A percentile compares a stretch with the other conserved stretches of the same genome.
These are phyloP conservation scores for Ceramica pisi DNA, from an alignment of 2,888 invertebrate genomes.

Conservation along the genomic window DNA sequence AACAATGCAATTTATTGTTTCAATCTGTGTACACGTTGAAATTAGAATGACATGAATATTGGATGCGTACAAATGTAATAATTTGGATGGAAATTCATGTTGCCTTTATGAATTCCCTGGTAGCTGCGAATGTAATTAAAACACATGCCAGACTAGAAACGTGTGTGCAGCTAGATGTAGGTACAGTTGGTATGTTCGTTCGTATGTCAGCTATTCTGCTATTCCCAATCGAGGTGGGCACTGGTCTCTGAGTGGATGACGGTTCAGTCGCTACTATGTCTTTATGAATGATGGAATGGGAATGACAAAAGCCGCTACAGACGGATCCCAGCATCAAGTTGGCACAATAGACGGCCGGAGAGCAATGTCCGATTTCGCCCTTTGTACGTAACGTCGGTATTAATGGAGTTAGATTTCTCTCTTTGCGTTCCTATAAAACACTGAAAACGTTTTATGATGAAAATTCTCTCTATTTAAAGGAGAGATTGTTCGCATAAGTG, in stretches of 20 bases:
- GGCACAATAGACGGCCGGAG: slow-evolving; percentile 57
- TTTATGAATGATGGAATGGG: slow-evolving; percentile 55
- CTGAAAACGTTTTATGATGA: slow-evolving; percentile 69
- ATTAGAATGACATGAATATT: slow-evolving; percentile 79
- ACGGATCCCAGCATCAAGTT: slow-evolving; percentile 37
- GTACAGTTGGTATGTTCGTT: not conserved
- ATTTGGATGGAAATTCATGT: slow-evolving; percentile 56
- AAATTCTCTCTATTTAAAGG: slow-evolving; percentile 68
- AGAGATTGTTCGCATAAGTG: slow-evolving; percentile 73
- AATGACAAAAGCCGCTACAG: slow-evolving; percentile 56
- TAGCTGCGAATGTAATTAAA: slow-evolving; percentile 52
- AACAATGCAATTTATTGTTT: slow-evolving; percentile 87
- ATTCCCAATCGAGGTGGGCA: slow-evolving; percentile 32
- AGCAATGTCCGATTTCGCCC: slow-evolving; percentile 62
- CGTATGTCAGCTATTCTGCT: slow-evolving; percentile 3
- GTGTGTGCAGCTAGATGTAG: not conserved
- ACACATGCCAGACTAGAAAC: slow-evolving; percentile 22
- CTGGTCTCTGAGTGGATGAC: slow-evolving; percentile 28
- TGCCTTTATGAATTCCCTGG: slow-evolving; percentile 51
- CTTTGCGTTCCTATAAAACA: slow-evolving; percentile 64
- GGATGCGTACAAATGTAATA: slow-evolving; percentile 68
- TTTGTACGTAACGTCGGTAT: slow-evolving; percentile 58
- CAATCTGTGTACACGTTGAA: slow-evolving; percentile 78
- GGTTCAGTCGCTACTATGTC: slow-evolving; percentile 17
- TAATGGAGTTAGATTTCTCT: slow-evolving; percentile 65